phyloP scores from a whole-genome alignment of 2,113 vertebrate genomes.

The Varanus komodoensis region DNA sequence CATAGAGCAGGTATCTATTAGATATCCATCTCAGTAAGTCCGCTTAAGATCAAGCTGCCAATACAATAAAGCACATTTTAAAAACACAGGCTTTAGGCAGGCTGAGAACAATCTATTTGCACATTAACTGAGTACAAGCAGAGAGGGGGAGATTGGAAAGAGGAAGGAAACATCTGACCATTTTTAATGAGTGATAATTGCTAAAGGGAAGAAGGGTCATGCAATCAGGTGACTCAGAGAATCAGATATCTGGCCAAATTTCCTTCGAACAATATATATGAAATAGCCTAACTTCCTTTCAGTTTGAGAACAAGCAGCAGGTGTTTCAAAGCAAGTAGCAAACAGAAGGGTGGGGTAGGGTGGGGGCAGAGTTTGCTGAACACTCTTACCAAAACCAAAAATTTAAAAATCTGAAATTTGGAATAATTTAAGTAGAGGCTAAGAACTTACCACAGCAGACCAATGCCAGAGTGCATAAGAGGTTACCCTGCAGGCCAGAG shows the following conservation, averaged over 20 bases:
- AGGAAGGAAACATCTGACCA: slow-evolving; percentile 29
- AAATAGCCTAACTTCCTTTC: background rate
- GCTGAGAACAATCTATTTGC: background rate
- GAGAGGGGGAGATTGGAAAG: slow-evolving; percentile 7
- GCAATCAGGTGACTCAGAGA: slow-evolving; percentile 27
- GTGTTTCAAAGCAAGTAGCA: background rate
- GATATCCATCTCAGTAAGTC: background rate
- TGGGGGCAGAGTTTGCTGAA: background rate
- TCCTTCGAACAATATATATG: background rate
- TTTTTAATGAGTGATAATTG: slow-evolving; percentile 37
- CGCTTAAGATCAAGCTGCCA: background rate
- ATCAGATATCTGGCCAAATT: slow-evolving; percentile 25
- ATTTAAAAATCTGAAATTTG: background rate
- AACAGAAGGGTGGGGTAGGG: background rate
- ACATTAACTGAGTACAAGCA: background rate
- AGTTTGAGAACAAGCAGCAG: background rate
- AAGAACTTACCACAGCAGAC: background rate
- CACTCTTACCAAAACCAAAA: background rate
- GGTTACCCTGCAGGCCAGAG: background rate
- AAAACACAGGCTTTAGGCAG: background rate
- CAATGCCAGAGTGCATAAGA: background rate
- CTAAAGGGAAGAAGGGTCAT: slow-evolving; percentile 6
- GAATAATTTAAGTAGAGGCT: background rate
- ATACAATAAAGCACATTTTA: background rate
- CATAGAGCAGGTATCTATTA: background rate